Percentiles rank a stretch among this genome's conserved stretches.
Conservation (phyloP, 1,140 invertebrate species). For the Cydia amplana region DNA sequence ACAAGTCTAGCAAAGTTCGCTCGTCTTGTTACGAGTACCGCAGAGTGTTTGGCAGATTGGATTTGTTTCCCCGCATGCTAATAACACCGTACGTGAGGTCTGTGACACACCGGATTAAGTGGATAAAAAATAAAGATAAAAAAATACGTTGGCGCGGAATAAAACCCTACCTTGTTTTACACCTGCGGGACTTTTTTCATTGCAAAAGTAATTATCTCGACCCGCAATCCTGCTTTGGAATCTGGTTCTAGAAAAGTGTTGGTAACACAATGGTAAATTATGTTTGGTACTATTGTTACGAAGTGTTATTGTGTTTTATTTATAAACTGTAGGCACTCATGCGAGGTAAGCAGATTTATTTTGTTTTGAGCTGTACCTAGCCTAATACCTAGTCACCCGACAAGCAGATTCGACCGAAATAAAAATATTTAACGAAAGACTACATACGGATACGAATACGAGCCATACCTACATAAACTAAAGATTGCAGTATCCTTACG, state of each 20-base stretch:
- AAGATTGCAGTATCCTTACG: no score
- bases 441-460: no score
- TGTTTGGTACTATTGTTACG: no score
- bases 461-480: no score
- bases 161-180: background rate
- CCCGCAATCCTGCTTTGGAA: background rate
- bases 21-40: conserved; percentile 54
- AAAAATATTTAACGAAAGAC: no score
- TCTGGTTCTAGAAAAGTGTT: background rate
- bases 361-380: background rate
- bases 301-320: background rate
- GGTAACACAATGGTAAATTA: background rate
- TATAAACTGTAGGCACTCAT: background rate
- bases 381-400: background rate
- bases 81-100: conserved; percentile 52
- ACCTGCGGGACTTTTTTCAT: background rate
- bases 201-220: conserved; percentile 16
- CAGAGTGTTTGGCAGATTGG: conserved; percentile 64
- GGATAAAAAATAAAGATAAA: conserved; percentile 46
- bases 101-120: conserved; percentile 56
- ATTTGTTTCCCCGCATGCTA: conserved; percentile 66
- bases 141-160: background rate
- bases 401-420: background rate
- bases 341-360: background rate
- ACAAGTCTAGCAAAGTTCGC: conserved; percentile 60